Base-by-base conservation (phyloP, 2,888 invertebrate genomes). In the Drosophila dives region DNA sequence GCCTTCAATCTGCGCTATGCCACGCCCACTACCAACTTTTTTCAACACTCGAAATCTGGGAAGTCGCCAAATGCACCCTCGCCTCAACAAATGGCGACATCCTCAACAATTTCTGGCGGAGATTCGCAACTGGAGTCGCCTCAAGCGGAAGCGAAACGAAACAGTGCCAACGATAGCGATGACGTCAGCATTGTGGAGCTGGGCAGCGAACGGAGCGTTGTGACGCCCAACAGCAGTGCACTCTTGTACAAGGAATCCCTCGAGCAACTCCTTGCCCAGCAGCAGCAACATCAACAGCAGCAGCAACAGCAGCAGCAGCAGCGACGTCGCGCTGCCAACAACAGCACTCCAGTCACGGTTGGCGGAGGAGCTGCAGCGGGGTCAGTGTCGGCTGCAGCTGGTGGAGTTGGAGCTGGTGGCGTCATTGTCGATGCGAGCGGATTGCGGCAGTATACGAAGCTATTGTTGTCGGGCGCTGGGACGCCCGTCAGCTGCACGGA, bases 401-500 rank as follows among this genome's bases (percentile, higher is more conserved):
- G 51, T 2, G 64, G 59, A 0, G 32, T 51, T 2, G 64, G 33
- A 0, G 12, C 34, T 1, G 80, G 58, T 72, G 82, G 83, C 2
- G 89, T 85, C 42, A 88, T 85, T 40, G 89, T 89, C 56, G 91
- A 90, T 60, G 90, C 89, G 54, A 87, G 81, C 71, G 91, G 91
- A 20, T 64, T 92, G 65, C 91, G 92, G 51, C 91, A 89, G 34
- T 92, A 92, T 63, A 85, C 92, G 5, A 91, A 91, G 64, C 73
- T 92, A 15, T 60, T 91, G 74, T 59, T 91, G 69, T 90, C 88
- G 69, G 90, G 86, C 70, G 88, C 75, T 17, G 76, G 51, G 3
- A 90, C 91, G 51, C 84, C 91, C 15, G 67, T 74, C 63, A 90
- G 91, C 70, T 91, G 90, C 71, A 92, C 91, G 61, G 93, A 92